phyloP scores from a whole-genome alignment of 1,140 invertebrate genomes.

The Myzus persicae region DNA sequence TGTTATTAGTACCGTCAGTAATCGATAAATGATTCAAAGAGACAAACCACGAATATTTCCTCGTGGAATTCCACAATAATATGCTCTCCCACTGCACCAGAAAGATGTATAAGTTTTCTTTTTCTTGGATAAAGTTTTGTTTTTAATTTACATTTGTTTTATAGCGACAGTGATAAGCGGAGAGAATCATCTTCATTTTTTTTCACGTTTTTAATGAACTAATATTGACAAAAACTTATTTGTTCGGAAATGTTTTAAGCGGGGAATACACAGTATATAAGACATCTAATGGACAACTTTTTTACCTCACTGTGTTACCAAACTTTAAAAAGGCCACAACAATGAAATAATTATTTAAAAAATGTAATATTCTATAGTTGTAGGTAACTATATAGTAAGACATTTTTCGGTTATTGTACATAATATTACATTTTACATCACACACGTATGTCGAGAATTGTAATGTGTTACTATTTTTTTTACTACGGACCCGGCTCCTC shows the following conservation, averaged over 20 bases:
- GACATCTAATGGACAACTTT: not conserved
- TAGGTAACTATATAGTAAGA: not conserved
- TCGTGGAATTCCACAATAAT: not conserved
- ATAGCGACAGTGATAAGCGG: not conserved
- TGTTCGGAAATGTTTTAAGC: not conserved
- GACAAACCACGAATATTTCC: not conserved
- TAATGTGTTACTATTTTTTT: too few relatives aligned
- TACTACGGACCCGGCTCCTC: too few relatives aligned
- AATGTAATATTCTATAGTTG: not conserved
- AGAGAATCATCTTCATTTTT: not conserved
- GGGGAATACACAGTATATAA: not conserved
- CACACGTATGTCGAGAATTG: not conserved
- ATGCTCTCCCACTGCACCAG: not conserved
- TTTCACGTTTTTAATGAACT: not conserved
- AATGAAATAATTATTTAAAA: not conserved
- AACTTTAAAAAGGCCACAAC: not conserved
- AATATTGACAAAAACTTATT: not conserved
- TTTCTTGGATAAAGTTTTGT: slow-evolving; percentile 5
- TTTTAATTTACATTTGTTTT: not conserved
- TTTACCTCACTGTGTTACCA: not conserved
- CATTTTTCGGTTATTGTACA: not conserved
- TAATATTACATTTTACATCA: not conserved
- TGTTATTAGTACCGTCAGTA: not conserved
- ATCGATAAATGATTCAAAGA: not conserved
- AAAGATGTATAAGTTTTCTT: not conserved